phyloP scores from a whole-genome alignment of 1,140 invertebrate species.

The Musca domestica region DNA sequence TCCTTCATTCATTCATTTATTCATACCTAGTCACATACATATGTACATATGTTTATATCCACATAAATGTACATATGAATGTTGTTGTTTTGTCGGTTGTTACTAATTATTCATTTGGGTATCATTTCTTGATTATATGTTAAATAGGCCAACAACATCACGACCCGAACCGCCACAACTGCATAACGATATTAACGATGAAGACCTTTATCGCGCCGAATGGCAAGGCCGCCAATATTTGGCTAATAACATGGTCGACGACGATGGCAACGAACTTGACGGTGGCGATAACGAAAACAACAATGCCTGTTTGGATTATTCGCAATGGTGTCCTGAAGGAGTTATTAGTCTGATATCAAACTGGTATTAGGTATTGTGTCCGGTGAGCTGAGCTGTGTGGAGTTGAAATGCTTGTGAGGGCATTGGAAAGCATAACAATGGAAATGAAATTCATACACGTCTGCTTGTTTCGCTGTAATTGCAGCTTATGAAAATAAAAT shows the following conservation, averaged over 20 bases:
- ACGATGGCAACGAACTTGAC: background rate
- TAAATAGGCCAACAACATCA: constrained; percentile 30
- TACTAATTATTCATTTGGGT: constrained; percentile 25
- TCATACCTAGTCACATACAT: no score
- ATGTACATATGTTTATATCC: background rate
- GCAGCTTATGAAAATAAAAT: no score
- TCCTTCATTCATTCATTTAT: background rate
- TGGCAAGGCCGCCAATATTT: constrained; percentile 8
- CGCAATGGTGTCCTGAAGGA: constrained; percentile 27
- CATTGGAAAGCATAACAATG: no score
- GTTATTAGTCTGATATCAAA: constrained; percentile 25
- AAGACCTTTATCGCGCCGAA: constrained; percentile 16
- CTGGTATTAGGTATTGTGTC: constrained; percentile 16
- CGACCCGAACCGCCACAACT: background rate
- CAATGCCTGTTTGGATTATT: constrained; percentile 23
- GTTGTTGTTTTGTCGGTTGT: background rate
- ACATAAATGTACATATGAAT: background rate
- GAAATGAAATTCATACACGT: no score
- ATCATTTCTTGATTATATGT: constrained; percentile 38
- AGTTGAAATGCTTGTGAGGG: no score
- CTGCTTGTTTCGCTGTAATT: no score
- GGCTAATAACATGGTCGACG: constrained; percentile 1
- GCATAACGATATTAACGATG: constrained; percentile 1
- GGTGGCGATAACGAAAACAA: background rate
- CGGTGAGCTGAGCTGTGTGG: no score